Percentiles rank a stretch among this genome's conserved stretches.
Evolutionary conservation across 1,140 invertebrate species (phyloP).

Genomic region (Himalopsyche phryganea): DNA sequence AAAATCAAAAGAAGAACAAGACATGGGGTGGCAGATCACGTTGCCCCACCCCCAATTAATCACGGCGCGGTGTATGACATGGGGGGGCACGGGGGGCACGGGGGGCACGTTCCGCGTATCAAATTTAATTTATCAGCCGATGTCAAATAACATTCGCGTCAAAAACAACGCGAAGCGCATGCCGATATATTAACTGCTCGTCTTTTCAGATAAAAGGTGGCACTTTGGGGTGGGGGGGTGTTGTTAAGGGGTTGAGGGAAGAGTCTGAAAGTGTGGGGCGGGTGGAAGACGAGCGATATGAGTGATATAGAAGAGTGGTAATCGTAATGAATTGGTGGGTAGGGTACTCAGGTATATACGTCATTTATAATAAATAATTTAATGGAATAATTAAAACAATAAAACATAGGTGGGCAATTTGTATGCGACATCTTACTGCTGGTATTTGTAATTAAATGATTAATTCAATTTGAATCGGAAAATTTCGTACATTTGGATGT

Average conservation of each 20-base stretch:
- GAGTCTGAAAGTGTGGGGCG: background rate
- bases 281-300: background rate
- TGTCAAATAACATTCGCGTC: constrained; percentile 31
- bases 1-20: constrained; percentile 15
- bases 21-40: background rate
- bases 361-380: no score
- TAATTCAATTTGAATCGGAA: no score
- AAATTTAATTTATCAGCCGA: constrained; percentile 34
- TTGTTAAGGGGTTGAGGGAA: background rate
- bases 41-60: constrained; percentile 9
- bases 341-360: no score
- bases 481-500: no score
- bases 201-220: constrained; percentile 7
- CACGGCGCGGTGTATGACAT: constrained; percentile 1
- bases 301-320: no score
- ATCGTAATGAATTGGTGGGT: no score
- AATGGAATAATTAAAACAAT: no score
- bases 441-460: no score
- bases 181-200: constrained; percentile 30
- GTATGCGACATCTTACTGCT: no score
- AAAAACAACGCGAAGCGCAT: constrained; percentile 28
- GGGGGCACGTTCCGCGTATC: constrained; percentile 21
- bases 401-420: no score
- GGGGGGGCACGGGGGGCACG: background rate
- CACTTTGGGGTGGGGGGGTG: constrained; percentile 7